Base-by-base conservation (phyloP, 2,888 invertebrate species). In the Andrena trimmerana region DNA sequence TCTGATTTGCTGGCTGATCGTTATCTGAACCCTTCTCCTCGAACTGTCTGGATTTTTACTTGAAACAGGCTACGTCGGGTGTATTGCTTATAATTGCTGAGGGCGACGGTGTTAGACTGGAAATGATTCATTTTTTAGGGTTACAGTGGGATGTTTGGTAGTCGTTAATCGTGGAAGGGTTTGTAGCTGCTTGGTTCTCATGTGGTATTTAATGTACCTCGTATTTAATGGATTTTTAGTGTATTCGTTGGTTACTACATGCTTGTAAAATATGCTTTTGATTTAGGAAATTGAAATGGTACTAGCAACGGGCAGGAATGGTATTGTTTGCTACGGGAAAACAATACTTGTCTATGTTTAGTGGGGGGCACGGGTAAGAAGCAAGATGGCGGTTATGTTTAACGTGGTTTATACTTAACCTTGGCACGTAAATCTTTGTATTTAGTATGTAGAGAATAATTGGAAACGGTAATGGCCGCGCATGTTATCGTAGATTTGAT, bases 311-410 rank as follows among this genome's bases (percentile, higher is more conserved):
- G 20, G 7, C 10, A 0, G 10, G 31, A 8, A 27, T 48, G 20
- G 16, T 27, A 13, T n/a, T 57, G 36, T 57, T 50, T 48, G n/a
- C 6, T 2, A 4, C 5, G 16, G 0, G 69, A 70, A 36, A 72
- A 62, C 65, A 63, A 74, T 62, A 50, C 54, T 54, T 60, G 54
- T 54, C 48, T 68, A 66, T 29, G 77, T 67, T 78, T 67, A 70
- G 66, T 73, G 60, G 73, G 72, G 62, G 78, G 48, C 73, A 74
- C 36, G 78, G 48, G 59, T 20, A 60, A 83, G 73, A 83, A 52
- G 83, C 83, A 83, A 83, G 83, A 83, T 83, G 83, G 83, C 83
- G 83, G 83, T 78, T 83, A 33, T 74, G 69, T 73, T 83, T 83
- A 73, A 82, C 68, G 73, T 62, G 82, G 65, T 82, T 77, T 78